Evolutionary conservation across 53 echinoderm and acorn worm species (phyloP).

Genomic region (Pentamera pediparva): DNA sequence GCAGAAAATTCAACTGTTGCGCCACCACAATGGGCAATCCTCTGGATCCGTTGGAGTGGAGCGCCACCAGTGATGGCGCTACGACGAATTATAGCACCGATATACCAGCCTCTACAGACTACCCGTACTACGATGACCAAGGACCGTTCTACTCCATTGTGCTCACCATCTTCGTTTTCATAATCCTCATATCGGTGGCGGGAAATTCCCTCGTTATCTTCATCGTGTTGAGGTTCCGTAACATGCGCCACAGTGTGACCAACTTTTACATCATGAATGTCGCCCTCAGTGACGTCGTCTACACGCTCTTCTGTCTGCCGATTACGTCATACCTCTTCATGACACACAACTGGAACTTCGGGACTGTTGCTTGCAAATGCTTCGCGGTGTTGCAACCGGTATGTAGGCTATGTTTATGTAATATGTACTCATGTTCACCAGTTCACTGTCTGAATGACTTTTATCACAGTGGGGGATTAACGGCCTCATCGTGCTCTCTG

Average conservation of each 20-base stretch:
- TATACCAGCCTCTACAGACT: background rate
- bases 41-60: too few relatives aligned
- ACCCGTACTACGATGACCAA: background rate
- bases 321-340: conserved; percentile 55
- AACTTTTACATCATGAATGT: conserved; percentile 99
- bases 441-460: too few relatives aligned
- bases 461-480: too few relatives aligned
- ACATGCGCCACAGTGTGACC: conserved; percentile 84
- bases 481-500: too few relatives aligned
- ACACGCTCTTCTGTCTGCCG: conserved; percentile 70
- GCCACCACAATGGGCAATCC: too few relatives aligned
- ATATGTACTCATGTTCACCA: too few relatives aligned
- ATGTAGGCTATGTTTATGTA: too few relatives aligned
- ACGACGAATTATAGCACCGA: too few relatives aligned
- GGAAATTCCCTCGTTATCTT: conserved; percentile 87
- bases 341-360: conserved; percentile 51
- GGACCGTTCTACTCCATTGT: conserved; percentile 46
- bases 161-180: conserved; percentile 49
- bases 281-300: conserved; percentile 79
- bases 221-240: conserved; percentile 75
- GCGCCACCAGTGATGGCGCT: too few relatives aligned
- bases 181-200: conserved; percentile 60
- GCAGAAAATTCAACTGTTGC: too few relatives aligned
- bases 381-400: conserved; percentile 70
- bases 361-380: conserved; percentile 70